These are phyloP conservation scores for Pollenia amentaria DNA, from an alignment of 2,888 invertebrate genomes.

Conservation along the genomic window DNA sequence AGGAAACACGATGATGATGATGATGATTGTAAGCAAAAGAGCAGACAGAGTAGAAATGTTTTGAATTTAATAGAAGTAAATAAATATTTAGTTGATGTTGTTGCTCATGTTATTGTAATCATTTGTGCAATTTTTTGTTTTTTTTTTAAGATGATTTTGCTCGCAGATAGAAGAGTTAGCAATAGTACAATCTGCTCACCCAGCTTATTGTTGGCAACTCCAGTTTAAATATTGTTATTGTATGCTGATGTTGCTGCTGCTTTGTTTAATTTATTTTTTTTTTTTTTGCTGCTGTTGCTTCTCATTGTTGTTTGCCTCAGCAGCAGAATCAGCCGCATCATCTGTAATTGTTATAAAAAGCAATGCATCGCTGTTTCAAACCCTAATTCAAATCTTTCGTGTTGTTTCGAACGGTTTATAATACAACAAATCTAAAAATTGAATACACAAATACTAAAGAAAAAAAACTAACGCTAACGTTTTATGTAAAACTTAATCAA, in stretches of 20 bases:
- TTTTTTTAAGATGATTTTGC: slow-evolving; percentile 26
- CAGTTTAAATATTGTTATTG: slow-evolving; percentile 68
- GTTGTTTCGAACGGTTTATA: slow-evolving; percentile 75
- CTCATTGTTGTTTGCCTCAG: slow-evolving; percentile 51
- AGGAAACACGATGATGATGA: neutral
- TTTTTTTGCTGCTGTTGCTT: slow-evolving; percentile 42
- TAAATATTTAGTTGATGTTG: slow-evolving; percentile 16
- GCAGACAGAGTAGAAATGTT: slow-evolving; percentile 58
- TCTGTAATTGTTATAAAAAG: slow-evolving; percentile 77
- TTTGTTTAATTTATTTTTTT: slow-evolving; percentile 16
- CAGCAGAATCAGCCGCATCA: slow-evolving; percentile 71
- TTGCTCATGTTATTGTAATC: slow-evolving; percentile 35
- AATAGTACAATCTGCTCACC: slow-evolving; percentile 43
- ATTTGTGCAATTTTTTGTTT: neutral
- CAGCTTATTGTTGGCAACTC: slow-evolving; percentile 67
- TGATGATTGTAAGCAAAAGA: slow-evolving; percentile 41
- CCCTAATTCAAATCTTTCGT: slow-evolving; percentile 78
- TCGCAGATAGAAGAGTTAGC: slow-evolving; percentile 7
- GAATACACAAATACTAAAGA: slow-evolving; percentile 37
- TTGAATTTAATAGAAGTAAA: slow-evolving; percentile 43
- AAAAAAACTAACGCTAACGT: slow-evolving; percentile 46
- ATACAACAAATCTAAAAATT: slow-evolving; percentile 42
- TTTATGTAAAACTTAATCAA: slow-evolving; percentile 18
- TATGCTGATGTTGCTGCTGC: slow-evolving; percentile 38
- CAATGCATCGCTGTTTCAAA: slow-evolving; percentile 77